Percentiles rank a stretch among this genome's conserved stretches.
Conservation (phyloP, 2,797 vertebrate genomes). For the Silurus aristotelis region DNA sequence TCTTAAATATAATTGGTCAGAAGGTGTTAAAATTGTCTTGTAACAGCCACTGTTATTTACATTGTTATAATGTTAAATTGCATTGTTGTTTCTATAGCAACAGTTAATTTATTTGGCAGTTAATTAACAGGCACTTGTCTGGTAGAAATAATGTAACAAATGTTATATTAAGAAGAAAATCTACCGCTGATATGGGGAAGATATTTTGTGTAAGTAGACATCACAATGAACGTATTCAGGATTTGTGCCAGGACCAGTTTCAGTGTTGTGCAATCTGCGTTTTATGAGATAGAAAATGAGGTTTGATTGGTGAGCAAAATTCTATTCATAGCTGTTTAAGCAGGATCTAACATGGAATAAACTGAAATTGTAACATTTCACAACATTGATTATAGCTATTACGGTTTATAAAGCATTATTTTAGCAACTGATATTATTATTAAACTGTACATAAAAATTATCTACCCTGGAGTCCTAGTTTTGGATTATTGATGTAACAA, state of each 20-base stretch:
- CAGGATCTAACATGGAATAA: neutral
- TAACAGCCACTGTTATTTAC: too few species aligned
- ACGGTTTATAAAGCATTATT: too few species aligned
- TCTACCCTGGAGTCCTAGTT: too few species aligned
- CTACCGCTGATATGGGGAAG: neutral
- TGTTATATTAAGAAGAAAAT: neutral
- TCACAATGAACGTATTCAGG: neutral
- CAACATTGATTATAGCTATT: neutral
- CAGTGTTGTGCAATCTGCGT: too few species aligned
- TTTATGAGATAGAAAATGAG: too few species aligned
- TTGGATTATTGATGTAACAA: neutral
- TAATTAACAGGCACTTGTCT: neutral
- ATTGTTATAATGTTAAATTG: neutral
- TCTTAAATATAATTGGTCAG: neutral
- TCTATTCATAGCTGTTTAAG: neutral
- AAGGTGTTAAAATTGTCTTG: neutral
- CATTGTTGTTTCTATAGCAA: neutral
- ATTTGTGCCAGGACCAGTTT: neutral
- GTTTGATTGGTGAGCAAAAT: neutral
- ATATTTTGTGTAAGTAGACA: neutral
- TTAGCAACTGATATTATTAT: too few species aligned
- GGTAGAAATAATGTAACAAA: neutral
- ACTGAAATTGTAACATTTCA: neutral
- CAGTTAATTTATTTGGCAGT: too few species aligned
- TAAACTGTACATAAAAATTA: neutral